Evolutionary conservation across 2,888 invertebrate species (phyloP), one percentile per base, ranked within the genome.

Genomic region (Nowickia ferox): DNA sequence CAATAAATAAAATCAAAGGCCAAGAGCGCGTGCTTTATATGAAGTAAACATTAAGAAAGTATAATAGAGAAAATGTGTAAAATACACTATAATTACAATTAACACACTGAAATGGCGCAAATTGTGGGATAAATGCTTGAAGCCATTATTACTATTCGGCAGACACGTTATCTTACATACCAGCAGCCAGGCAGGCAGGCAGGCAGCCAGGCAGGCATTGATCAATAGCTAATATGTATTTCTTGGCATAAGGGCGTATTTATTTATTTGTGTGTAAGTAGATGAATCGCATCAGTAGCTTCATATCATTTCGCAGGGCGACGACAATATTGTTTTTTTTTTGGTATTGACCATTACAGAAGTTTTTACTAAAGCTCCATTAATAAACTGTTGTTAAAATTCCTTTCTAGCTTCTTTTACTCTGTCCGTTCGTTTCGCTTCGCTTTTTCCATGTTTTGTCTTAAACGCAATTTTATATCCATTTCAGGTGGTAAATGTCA

Each of bases 291-390:
- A 46, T 42, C 44, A 61, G 2, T 40, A 15, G 38, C 38, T 68
- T 69, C 15, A 42, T 78, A 51, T 68, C n/a, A 65, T 38, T 48
- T 72, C 59, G 15, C 44, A 68, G 59, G 65, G 57, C 57, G 19
- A 74, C 63, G 69, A 68, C 48, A 65, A 53, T 76, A 75, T 55
- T 30, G 44, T 9, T 42, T 22, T 13, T 59, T 69, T 44, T 57
- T 74, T n/a, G n/a, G 65, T 44, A 15, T 22, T 17, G 46, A 15
- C 15, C 30, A n/a, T 2, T 53, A 38, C 46, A 74, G 22, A 77
- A 74, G 17, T 77, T 77, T 81, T 61, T 63, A 61, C 81, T 79
- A 74, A 66, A 69, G 68, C 72, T 75, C 74, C 81, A 69, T 78
- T 85, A 66, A 77, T 81, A 66, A 71, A 71, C 72, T 68, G 51